These are phyloP conservation scores for Diarsia mendica DNA, from an alignment of 2,888 invertebrate genomes.

Conservation along the genomic window DNA sequence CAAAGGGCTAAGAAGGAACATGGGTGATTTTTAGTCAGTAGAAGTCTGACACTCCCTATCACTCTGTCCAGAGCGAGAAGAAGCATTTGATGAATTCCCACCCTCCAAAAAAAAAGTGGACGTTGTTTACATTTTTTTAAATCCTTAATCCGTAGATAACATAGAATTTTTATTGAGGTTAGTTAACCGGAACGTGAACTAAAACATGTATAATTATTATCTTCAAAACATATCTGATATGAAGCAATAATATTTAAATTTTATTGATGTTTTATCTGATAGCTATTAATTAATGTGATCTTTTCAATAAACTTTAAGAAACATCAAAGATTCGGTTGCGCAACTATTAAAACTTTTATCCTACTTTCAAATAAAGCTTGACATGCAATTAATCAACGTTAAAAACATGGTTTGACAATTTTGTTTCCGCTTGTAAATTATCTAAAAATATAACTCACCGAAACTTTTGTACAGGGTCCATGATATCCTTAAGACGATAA, in stretches of 20 bases:
- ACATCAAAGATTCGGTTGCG: neutral
- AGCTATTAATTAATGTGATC: constrained; percentile 13
- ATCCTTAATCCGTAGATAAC: constrained; percentile 40
- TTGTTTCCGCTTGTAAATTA: neutral
- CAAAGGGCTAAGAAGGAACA: no score
- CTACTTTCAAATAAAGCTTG: neutral
- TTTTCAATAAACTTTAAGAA: neutral
- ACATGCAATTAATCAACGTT: neutral
- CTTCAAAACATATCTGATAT: neutral
- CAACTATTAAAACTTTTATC: neutral
- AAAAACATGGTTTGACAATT: neutral
- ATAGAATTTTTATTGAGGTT: constrained; percentile 32
- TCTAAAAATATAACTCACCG: constrained; percentile 69
- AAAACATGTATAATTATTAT: constrained; percentile 17
- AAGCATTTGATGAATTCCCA: no score
- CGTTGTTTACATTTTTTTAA: no score
- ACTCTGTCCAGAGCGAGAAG: no score
- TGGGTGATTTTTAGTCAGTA: no score
- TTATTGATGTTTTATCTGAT: neutral
- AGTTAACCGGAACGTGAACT: constrained; percentile 21
- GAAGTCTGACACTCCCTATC: no score
- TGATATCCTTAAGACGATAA: constrained; percentile 79
- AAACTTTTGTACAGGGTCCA: constrained; percentile 80
- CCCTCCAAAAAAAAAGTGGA: no score
- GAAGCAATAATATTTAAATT: neutral